Base-by-base conservation (phyloP, 2,888 invertebrate genomes). In the Phaonia tiefii region DNA sequence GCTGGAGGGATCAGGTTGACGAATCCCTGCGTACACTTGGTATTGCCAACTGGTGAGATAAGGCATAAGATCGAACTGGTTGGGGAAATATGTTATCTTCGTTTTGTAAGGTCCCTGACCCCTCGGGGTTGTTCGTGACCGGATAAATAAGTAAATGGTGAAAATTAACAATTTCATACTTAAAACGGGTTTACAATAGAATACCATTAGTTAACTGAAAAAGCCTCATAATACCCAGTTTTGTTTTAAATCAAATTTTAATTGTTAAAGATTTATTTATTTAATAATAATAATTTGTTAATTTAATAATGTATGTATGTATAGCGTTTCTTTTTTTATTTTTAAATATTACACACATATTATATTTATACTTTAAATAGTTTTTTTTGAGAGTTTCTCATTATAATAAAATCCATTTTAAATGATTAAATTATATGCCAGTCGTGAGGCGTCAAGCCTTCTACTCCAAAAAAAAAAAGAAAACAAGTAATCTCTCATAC, bases 341-440 rank as follows among this genome's bases (percentile, higher is more conserved):
- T 42, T 42, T 42, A 11, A 54, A 25, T 42, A 63, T 63, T 63
- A 63, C 63, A 63, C 63, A 13, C n/a, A n/a, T n/a, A n/a, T n/a
- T n/a, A n/a, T 42, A 63, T 20, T 31, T 56, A 5, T 20, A n/a
- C 20, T 37, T 60, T 60, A 39, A 39, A 60, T 60, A 63, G 63
- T 42, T 60, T 60, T 42, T 39, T 39, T 39, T 63, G 8, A 22
- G 42, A 22, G 42, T 63, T 63, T 63, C 42, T 26, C 63, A 63
- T 42, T 42, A 37, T 20, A 42, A 17, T 63, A 13, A 63, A 63
- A 37, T 39, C 63, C 13, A 13, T 63, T 15, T 20, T 42, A 63
- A 63, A 63, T 63, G 22, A n/a, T 31, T 58, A 8, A 22, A 42
- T 63, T 60, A 22, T 63, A 63, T 63, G 63, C 63, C 63, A 63